Conservation (phyloP, 1,140 invertebrate species). For the Pararge aegeria region DNA sequence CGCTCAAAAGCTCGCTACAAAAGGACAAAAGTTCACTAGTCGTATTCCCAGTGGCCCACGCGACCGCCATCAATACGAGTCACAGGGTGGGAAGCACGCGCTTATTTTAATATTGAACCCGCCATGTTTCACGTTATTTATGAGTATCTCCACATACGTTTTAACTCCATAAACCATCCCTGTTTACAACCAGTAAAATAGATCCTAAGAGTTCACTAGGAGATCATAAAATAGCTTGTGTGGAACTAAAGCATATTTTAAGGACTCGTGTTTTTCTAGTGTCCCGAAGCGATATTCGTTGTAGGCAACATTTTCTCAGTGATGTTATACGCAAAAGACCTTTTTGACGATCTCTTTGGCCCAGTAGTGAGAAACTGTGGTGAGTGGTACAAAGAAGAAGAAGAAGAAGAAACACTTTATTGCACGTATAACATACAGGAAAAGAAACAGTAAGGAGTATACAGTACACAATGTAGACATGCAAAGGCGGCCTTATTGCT, state of each 20-base stretch:
- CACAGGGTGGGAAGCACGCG: neutral
- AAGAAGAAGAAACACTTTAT: too few relatives aligned
- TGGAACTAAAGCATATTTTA: neutral
- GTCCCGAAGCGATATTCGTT: slow-evolving; percentile 7
- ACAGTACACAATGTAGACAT: too few relatives aligned
- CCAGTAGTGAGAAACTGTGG: too few relatives aligned
- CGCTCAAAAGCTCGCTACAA: too few relatives aligned
- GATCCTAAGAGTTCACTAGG: neutral
- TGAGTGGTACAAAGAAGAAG: too few relatives aligned
- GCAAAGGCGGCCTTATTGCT: too few relatives aligned
- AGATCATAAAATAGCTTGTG: neutral
- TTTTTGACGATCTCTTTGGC: too few relatives aligned
- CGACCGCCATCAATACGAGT: slow-evolving; percentile 1
- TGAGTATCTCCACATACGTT: neutral
- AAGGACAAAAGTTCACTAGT: too few relatives aligned
- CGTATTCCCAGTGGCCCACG: too few relatives aligned
- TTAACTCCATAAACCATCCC: neutral
- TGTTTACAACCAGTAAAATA: neutral
- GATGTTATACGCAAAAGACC: neutral
- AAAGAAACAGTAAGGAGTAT: too few relatives aligned
- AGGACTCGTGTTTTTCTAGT: slow-evolving; percentile 4
- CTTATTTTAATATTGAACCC: slow-evolving; percentile 5
- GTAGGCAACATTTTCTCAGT: neutral
- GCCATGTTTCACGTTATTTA: slow-evolving; percentile 5
- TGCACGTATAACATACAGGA: too few relatives aligned